Conservation (phyloP, 2,888 invertebrate species). For the Agrochola lota region DNA sequence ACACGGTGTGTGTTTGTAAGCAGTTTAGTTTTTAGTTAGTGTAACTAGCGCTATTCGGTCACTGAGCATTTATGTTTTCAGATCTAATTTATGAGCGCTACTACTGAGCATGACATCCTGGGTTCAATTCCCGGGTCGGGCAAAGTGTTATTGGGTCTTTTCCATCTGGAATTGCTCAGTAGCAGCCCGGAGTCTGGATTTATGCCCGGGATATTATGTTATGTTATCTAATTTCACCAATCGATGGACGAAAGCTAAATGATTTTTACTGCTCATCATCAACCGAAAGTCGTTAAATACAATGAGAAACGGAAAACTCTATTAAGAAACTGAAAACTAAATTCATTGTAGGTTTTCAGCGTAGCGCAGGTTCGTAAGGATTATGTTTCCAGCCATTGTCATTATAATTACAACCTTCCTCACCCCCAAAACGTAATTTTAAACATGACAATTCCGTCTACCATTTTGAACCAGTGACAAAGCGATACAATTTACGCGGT, state of each 20-base stretch:
- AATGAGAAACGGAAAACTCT: neutral
- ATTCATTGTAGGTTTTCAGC: neutral
- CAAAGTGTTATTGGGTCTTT: too few relatives aligned
- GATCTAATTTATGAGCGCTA: constrained; percentile 3
- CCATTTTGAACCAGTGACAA: constrained; percentile 49
- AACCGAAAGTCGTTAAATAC: neutral
- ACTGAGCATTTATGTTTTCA: constrained; percentile 17
- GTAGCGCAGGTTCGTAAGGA: neutral
- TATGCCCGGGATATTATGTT: too few relatives aligned
- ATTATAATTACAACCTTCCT: constrained; percentile 40
- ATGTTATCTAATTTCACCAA: neutral
- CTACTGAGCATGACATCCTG: too few relatives aligned
- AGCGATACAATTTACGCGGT: constrained; percentile 58
- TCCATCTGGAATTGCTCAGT: too few relatives aligned
- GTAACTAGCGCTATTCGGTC: constrained; percentile 7
- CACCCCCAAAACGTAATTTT: constrained; percentile 41
- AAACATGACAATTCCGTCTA: constrained; percentile 42
- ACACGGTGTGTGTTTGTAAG: constrained; percentile 19
- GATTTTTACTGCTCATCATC: neutral
- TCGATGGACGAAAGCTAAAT: neutral
- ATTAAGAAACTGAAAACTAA: neutral
- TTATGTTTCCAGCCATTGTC: constrained; percentile 8
- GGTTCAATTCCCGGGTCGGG: too few relatives aligned
- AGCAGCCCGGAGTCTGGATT: too few relatives aligned
- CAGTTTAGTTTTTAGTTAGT: constrained; percentile 25